Evolutionary conservation across 2,888 invertebrate genomes (phyloP), one percentile per base, ranked within the genome.

Genomic region (Stenolophus ochropezus): DNA sequence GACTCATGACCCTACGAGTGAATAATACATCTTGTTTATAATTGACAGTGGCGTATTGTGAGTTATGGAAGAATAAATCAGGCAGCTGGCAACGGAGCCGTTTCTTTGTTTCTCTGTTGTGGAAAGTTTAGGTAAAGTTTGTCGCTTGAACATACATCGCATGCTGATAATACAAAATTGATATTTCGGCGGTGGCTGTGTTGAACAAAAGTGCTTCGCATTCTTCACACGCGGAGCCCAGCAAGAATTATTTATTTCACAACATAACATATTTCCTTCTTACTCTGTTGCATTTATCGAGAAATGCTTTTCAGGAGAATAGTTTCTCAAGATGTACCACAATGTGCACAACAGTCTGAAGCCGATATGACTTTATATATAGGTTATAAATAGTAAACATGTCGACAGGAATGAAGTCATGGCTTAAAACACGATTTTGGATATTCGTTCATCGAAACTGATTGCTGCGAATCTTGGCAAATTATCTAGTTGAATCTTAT

Each of bases 61-160:
- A 69, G 14, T 18, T 69, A 69, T 69, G 27, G 61, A 25, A 18
- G 65, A 69, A 69, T 69, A 69, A 69, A 69, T 69, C 65, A 69
- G 33, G 33, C 18, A 69, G 65, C 33, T 18, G 27, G 20, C 27
- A 33, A 69, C 33, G 11, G 25, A n/a, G n/a, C 14, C 27, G 4
- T 25, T 61, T 61, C 61, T 61, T 61, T 61, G 14, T 61, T 61
- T 61, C 25, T 23, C 25, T 61, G 11, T 21, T n/a, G 61, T 23
- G 25, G 16, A 61, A 61, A 61, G 27, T 23, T 61, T 61, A 14
- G 61, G 21, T 56, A 61, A 61, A 61, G 61, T 61, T 61, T n/a
- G 61, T 23, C 61, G 61, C 5, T 25, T 25, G 61, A 53, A 25
- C 61, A n/a, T 27, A 16, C 33, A 20, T 65, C 6, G 65, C 18